Conservation (phyloP, 2,113 vertebrate species). For the Oxygymnocypris stewartii region DNA sequence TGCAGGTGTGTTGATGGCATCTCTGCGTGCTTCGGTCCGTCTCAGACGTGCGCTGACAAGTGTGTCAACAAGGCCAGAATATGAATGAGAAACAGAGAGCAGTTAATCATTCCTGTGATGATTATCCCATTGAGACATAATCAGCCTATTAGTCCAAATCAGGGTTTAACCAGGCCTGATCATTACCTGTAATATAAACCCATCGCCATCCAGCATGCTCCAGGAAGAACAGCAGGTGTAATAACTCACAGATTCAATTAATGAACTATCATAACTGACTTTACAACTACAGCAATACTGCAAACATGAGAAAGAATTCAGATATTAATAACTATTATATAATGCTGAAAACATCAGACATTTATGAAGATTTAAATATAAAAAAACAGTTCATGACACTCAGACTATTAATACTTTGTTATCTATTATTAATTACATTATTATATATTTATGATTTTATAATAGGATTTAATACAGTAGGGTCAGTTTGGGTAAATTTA, state of each 20-base stretch:
- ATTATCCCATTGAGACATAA: constrained; percentile 30
- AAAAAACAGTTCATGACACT: background rate
- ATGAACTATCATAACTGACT: background rate
- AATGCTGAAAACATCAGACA: background rate
- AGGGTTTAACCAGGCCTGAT: constrained; percentile 16
- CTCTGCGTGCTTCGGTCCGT: background rate
- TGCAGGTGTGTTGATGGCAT: background rate
- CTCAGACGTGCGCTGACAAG: constrained; percentile 40
- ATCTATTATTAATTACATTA: no score
- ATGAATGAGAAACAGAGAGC: constrained; percentile 5
- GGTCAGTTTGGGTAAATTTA: background rate
- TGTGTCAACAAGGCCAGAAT: constrained; percentile 32
- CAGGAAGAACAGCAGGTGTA: background rate
- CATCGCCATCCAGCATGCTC: background rate
- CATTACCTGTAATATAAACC: background rate
- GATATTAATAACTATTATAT: background rate
- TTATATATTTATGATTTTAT: no score
- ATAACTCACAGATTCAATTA: background rate
- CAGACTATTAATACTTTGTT: no score
- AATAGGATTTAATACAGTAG: background rate
- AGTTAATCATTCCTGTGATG: background rate
- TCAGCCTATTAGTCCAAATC: background rate
- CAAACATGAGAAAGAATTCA: background rate
- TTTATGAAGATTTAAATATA: background rate
- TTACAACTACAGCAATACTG: background rate